Conservation (phyloP, 2,888 invertebrate genomes). For the Rhagonycha fulva region DNA sequence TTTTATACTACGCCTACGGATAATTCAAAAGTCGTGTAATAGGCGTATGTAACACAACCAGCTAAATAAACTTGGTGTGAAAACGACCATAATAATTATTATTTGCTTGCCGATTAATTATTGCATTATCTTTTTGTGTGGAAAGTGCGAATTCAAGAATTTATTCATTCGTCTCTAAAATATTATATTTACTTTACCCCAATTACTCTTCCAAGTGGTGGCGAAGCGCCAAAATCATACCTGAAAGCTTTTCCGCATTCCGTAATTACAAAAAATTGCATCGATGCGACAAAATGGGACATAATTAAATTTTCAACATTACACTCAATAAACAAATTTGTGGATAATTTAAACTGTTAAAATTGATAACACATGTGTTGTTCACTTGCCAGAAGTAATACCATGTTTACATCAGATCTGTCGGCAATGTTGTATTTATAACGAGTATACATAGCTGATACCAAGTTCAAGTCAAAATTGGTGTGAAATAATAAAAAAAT, state of each 20-base stretch:
- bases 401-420: constrained; percentile 13
- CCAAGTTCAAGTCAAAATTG: background rate
- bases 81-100: background rate
- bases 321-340: constrained; percentile 21
- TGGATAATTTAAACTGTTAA: constrained; percentile 13
- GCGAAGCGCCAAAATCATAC: background rate
- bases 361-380: constrained; percentile 24
- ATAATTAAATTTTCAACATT: constrained; percentile 14
- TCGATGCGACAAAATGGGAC: constrained; percentile 12
- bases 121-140: background rate
- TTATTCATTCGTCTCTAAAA: too few species aligned
- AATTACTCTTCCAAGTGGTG: background rate
- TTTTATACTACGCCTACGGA: background rate
- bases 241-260: background rate
- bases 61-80: background rate
- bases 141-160: too few species aligned
- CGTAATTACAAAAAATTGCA: background rate
- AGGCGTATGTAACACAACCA: background rate
- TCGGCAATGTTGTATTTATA: constrained; percentile 7
- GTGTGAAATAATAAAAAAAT: constrained; percentile 1
- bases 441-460: background rate
- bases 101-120: background rate
- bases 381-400: constrained; percentile 9
- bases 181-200: background rate
- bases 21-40: constrained; percentile 2